Conservation (phyloP, 2,797 vertebrate species). For the Forpus xanthops region DNA sequence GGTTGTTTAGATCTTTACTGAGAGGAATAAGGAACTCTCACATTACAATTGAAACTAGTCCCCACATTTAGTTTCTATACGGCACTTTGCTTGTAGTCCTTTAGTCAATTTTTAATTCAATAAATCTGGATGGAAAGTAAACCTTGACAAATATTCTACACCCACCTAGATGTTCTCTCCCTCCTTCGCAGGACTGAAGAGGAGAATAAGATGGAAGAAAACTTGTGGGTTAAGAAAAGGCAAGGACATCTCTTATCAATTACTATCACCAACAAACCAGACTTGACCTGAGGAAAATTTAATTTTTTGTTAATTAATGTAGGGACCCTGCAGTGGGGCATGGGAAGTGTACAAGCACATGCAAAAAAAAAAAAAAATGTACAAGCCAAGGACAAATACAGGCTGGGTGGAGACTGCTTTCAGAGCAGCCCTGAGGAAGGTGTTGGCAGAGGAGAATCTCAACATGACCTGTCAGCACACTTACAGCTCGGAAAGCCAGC, state of each 20-base stretch:
- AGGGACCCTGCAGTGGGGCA: background rate
- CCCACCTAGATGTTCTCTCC: background rate
- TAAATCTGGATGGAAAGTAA: background rate
- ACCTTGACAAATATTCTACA: background rate
- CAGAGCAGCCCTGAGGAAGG: background rate
- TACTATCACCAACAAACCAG: background rate
- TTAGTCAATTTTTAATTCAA: background rate
- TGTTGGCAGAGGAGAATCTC: background rate
- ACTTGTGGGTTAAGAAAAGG: background rate
- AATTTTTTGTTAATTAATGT: background rate
- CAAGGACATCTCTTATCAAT: background rate
- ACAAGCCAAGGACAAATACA: background rate
- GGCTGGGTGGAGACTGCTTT: background rate
- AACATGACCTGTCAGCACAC: background rate
- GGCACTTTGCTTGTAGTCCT: background rate
- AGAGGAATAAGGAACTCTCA: background rate
- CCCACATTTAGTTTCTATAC: background rate
- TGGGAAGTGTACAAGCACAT: background rate
- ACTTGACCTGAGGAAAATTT: background rate
- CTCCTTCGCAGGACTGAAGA: background rate
- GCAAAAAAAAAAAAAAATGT: background rate
- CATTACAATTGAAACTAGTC: background rate
- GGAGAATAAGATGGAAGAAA: background rate
- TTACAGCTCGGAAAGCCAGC: background rate
- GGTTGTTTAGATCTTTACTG: background rate